These are phyloP conservation scores for Nyctalus aviator DNA, from an alignment of 2,797 vertebrate genomes.

Conservation along the genomic window DNA sequence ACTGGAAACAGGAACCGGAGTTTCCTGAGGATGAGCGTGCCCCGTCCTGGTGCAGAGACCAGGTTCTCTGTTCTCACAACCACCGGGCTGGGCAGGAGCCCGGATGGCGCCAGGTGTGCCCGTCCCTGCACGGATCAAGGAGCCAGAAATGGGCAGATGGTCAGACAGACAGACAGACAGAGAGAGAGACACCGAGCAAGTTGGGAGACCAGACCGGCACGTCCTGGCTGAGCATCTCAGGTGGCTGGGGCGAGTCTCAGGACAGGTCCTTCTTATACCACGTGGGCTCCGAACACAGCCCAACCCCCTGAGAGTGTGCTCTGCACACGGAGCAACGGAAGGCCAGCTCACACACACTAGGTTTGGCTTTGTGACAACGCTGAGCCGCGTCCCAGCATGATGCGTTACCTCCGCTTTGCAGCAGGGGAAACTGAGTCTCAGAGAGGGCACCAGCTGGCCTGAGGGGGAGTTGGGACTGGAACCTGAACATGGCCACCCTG, in stretches of 20 bases:
- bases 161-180: background rate
- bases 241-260: fast-evolving
- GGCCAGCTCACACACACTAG: fast-evolving
- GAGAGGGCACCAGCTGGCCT: background rate
- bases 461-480: background rate
- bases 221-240: fast-evolving
- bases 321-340: background rate
- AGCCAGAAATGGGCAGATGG: background rate
- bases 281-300: background rate
- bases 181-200: background rate
- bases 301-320: fast-evolving
- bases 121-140: too few relatives aligned
- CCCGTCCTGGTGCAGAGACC: fast-evolving
- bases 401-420: fast-evolving
- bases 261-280: background rate
- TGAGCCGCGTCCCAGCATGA: background rate
- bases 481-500: background rate
- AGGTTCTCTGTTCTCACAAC: background rate
- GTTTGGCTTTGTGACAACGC: fast-evolving
- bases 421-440: background rate
- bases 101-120: fast-evolving
- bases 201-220: fast-evolving
- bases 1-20: background rate
- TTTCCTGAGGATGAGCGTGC: background rate
- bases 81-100: background rate